Conservation (phyloP, 2,113 vertebrate species). For the Promerops cafer region DNA sequence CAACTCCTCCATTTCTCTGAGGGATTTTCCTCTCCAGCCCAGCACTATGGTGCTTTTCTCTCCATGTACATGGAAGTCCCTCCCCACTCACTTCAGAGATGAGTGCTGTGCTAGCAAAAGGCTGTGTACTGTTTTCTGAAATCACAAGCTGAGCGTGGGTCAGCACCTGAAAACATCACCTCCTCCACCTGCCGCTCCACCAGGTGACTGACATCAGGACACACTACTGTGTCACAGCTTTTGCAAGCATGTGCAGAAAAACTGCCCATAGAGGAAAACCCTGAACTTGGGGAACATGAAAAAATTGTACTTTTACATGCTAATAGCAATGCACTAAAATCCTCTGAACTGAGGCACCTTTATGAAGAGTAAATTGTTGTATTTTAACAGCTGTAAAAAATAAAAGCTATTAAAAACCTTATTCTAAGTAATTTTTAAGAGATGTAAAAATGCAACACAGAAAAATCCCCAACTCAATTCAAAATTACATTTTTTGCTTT, state of each 20-base stretch:
- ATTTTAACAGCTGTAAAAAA: background rate
- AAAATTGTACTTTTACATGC: background rate
- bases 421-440: background rate
- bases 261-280: background rate
- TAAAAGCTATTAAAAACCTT: background rate
- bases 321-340: background rate
- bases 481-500: background rate
- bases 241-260: background rate
- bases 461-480: background rate
- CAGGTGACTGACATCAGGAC: background rate
- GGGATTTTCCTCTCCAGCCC: background rate
- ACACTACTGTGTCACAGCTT: background rate
- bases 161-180: accelerated
- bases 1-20: background rate
- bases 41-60: background rate
- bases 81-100: background rate
- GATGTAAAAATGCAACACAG: background rate
- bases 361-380: background rate
- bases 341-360: background rate
- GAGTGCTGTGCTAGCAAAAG: background rate
- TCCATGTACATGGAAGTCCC: background rate
- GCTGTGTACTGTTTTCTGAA: background rate
- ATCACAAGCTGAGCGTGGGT: accelerated
- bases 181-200: background rate
- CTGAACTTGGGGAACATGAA: background rate